Evolutionary conservation across 2,797 vertebrate species (phyloP).

Genomic region (Cossypha niveicapilla): DNA sequence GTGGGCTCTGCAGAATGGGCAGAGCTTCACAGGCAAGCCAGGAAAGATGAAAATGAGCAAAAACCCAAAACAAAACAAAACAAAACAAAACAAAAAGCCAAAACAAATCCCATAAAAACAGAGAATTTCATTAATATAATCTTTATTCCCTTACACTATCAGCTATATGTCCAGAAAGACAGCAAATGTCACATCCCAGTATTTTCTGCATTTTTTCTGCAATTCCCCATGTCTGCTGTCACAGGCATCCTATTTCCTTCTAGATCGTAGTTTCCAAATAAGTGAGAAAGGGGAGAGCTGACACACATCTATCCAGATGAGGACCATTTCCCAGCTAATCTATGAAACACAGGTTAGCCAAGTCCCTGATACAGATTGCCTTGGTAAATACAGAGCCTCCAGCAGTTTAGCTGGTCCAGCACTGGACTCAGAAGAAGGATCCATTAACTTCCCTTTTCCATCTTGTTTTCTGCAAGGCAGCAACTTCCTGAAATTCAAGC

Average conservation of each 20-base stretch:
- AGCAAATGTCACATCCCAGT: not conserved
- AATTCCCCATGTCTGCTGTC: not conserved
- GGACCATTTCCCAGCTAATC: not conserved
- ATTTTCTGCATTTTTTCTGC: fast-evolving
- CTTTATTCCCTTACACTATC: not conserved
- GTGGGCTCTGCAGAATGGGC: not conserved
- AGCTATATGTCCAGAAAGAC: not conserved
- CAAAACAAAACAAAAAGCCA: not conserved
- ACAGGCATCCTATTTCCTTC: not conserved
- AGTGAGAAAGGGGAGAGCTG: not conserved
- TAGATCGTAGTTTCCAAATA: not conserved
- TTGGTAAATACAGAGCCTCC: not conserved
- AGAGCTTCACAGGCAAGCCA: not conserved
- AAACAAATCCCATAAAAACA: not conserved
- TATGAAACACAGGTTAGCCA: not conserved
- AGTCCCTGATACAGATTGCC: not conserved
- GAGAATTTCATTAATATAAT: not conserved
- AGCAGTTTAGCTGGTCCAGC: not conserved
- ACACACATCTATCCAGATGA: not conserved
- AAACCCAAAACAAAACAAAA: not conserved
- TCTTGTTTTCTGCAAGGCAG: not conserved
- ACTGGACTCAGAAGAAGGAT: not conserved
- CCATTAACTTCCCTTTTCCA: not conserved
- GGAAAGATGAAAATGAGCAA: not conserved
- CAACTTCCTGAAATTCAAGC: not conserved